phyloP scores from a whole-genome alignment of 2,888 invertebrate genomes.

The Archips crataeganus region DNA sequence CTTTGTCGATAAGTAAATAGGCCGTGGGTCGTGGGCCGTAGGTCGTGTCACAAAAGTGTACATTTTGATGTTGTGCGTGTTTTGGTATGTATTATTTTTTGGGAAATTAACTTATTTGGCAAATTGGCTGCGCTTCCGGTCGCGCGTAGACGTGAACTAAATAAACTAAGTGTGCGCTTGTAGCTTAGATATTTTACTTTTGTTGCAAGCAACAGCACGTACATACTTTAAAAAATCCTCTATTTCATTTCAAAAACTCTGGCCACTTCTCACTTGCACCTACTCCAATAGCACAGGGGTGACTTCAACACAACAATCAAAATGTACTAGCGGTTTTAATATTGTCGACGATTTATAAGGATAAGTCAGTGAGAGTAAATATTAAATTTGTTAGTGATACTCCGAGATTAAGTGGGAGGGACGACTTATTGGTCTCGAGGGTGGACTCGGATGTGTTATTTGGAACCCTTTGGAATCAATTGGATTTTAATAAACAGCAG shows the following conservation, averaged over 20 bases:
- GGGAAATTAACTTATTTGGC: no score
- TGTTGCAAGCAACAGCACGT: no score
- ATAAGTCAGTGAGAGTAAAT: constrained; percentile 83
- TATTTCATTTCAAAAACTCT: constrained; percentile 20
- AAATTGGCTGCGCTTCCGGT: no score
- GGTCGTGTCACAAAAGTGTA: no score
- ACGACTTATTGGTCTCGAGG: constrained; percentile 47
- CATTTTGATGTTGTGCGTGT: no score
- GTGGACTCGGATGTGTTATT: constrained; percentile 42
- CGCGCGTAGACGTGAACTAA: no score
- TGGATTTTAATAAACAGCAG: constrained; percentile 32
- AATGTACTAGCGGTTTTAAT: constrained; percentile 84
- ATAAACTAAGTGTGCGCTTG: no score
- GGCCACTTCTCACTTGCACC: constrained; percentile 52
- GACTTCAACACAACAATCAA: constrained; percentile 74
- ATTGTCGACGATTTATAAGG: constrained; percentile 85
- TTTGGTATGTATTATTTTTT: no score
- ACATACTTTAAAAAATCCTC: not conserved
- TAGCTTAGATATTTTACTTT: no score
- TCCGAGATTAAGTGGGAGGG: constrained; percentile 81
- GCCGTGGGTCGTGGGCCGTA: no score
- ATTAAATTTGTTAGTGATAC: constrained; percentile 85
- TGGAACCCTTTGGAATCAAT: constrained; percentile 42
- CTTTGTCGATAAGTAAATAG: no score
- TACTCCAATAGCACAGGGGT: constrained; percentile 62